These are phyloP conservation scores for Ahaetulla prasina DNA, from an alignment of 2,113 vertebrate species.

Conservation along the genomic window DNA sequence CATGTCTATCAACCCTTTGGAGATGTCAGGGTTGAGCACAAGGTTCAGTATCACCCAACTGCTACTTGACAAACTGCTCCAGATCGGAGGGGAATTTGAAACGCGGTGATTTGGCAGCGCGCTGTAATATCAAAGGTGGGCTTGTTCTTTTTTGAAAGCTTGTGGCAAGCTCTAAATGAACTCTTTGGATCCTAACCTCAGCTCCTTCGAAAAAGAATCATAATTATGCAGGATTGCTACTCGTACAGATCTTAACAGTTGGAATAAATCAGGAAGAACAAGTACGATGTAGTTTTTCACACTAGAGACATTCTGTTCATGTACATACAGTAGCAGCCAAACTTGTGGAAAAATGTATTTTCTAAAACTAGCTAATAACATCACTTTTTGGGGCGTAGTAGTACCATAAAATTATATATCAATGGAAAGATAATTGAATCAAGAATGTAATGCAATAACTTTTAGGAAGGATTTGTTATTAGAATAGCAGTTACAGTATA, in stretches of 20 bases:
- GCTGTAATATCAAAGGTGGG: neutral
- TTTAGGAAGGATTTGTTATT: no score
- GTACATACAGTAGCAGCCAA: no score
- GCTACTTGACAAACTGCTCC: neutral
- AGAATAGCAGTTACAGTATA: no score
- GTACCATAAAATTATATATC: no score
- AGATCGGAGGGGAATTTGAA: neutral
- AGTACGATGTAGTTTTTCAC: neutral
- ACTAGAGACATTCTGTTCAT: neutral
- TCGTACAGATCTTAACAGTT: neutral
- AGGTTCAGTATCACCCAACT: neutral
- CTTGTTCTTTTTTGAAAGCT: neutral
- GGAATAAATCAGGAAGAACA: neutral
- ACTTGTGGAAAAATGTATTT: no score
- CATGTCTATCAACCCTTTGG: conserved; percentile 14
- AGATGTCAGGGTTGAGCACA: neutral
- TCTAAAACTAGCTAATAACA: no score
- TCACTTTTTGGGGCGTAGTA: no score
- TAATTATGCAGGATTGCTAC: neutral
- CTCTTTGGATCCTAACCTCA: neutral
- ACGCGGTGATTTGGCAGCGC: neutral
- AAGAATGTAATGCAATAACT: no score
- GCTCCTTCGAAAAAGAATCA: neutral
- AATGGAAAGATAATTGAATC: no score
- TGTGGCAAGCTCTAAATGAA: neutral